Evolutionary conservation across 1,140 invertebrate genomes (phyloP), one percentile per base, ranked within the genome.

Genomic region (Brachionus paranguensis): DNA sequence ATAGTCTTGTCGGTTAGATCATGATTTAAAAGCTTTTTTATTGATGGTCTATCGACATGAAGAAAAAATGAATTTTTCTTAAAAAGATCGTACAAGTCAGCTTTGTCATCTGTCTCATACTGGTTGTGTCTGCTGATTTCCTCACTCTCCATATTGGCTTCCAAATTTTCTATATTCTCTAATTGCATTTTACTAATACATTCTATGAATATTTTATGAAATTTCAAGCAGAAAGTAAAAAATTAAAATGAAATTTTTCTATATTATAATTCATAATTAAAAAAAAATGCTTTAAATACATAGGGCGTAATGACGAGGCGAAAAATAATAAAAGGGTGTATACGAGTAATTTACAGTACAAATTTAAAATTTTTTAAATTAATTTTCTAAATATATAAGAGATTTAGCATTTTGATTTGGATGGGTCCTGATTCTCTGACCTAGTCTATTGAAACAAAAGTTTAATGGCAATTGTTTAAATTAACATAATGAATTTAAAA

Each of bases 21-120:
- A 41, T 41, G 8, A 24, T 72, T 72, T n/a, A 72, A 72, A 20
- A 72, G 41, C 41, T 72, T 72, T 5, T 43, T 41, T 41, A 72
- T 72, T 43, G 68, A 41, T 10, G 68, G 68, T 20, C 33, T 43
- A 72, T 72, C 68, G 7, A 72, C 20, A 11, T 72, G 33, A 7
- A 20, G 10, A 43, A 72, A 72, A 43, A 72, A 72, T 43, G 37
- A 43, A 41, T 72, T 72, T 43, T 72, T 41, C 41, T 72, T 72
- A 17, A 72, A 72, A 11, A 41, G 12, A 41, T 20, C 33, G 20
- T 72, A 72, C 1, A 20, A 11, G 17, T 72, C 33, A 43, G 68
- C 68, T 72, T 41, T 72, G 29, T 41, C 29, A 72, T 72, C 68
- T 14, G 68, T 72, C 10, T 72, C 68, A 72, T 72, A 72, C n/a